Percentiles rank a stretch among this genome's conserved stretches.
phyloP scores from a whole-genome alignment of 2,888 invertebrate genomes.

The Camptogramma bilineatum region DNA sequence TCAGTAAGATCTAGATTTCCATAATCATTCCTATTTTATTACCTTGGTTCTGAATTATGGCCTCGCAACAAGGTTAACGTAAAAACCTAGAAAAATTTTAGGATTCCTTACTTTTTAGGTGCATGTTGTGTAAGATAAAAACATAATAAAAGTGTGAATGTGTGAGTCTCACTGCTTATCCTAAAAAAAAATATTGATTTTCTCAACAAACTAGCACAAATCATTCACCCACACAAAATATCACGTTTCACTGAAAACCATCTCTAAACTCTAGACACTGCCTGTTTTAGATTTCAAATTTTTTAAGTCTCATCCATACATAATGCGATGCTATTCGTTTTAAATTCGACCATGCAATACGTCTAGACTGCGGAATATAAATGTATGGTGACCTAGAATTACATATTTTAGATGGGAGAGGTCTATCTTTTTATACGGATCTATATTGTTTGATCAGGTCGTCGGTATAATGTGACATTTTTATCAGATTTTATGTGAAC shows the following conservation, averaged over 20 bases:
- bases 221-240: not conserved
- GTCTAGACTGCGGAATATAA: constrained; percentile 83
- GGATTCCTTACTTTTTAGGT: not conserved
- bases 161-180: too few relatives aligned
- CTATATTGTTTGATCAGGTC: constrained; percentile 27
- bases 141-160: too few relatives aligned
- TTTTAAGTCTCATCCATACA: constrained; percentile 78
- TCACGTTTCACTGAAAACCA: constrained; percentile 55
- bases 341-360: constrained; percentile 85
- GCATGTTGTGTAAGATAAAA: too few relatives aligned
- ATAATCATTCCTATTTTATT: constrained; percentile 7
- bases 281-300: constrained; percentile 81
- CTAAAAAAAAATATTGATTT: too few relatives aligned
- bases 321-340: constrained; percentile 79
- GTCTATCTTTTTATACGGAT: constrained; percentile 42
- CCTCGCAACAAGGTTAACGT: constrained; percentile 8
- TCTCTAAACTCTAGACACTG: constrained; percentile 73
- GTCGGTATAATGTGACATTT: not conserved
- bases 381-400: constrained; percentile 82
- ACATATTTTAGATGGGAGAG: constrained; percentile 59
- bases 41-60: constrained; percentile 12
- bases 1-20: not conserved
- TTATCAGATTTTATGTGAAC: not conserved
- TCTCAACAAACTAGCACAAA: not conserved
- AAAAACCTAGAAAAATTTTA: not conserved